phyloP scores from a whole-genome alignment of 1,140 invertebrate species.

The Aphelenchoides fujianensis region DNA sequence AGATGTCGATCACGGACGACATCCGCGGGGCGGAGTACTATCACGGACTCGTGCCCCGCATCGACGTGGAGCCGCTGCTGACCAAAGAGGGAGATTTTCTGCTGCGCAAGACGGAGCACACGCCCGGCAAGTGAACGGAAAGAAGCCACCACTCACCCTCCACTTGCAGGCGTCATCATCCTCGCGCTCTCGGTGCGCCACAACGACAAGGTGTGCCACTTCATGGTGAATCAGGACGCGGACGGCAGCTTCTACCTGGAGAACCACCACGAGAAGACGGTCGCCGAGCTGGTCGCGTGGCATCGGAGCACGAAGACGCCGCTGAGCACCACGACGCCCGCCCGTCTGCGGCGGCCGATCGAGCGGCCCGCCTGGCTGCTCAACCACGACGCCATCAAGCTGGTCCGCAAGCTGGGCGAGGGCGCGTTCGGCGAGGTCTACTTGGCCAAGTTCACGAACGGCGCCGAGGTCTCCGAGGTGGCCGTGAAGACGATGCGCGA shows the following conservation, averaged over 20 bases:
- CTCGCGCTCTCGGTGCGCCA: constrained; percentile 32
- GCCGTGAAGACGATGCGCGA: constrained; percentile 51
- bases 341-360: constrained; percentile 28
- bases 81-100: constrained; percentile 39
- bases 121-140: no score
- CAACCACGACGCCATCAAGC: constrained; percentile 47
- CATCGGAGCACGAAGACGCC: constrained; percentile 18
- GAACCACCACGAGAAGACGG: constrained; percentile 31
- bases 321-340: constrained; percentile 7
- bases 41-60: constrained; percentile 33
- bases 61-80: constrained; percentile 39
- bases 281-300: constrained; percentile 33
- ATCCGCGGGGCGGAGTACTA: constrained; percentile 31
- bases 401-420: constrained; percentile 51
- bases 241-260: constrained; percentile 29
- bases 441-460: constrained; percentile 34
- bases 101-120: constrained; percentile 42
- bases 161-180: no score
- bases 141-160: no score
- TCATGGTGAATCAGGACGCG: constrained; percentile 38
- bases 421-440: constrained; percentile 50
- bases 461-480: constrained; percentile 11
- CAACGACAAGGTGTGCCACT: constrained; percentile 29
- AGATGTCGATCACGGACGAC: constrained; percentile 41
- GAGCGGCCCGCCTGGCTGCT: constrained; percentile 49